These are phyloP conservation scores for Tautogolabrus adspersus DNA, from an alignment of 2,113 vertebrate genomes.

Conservation along the genomic window DNA sequence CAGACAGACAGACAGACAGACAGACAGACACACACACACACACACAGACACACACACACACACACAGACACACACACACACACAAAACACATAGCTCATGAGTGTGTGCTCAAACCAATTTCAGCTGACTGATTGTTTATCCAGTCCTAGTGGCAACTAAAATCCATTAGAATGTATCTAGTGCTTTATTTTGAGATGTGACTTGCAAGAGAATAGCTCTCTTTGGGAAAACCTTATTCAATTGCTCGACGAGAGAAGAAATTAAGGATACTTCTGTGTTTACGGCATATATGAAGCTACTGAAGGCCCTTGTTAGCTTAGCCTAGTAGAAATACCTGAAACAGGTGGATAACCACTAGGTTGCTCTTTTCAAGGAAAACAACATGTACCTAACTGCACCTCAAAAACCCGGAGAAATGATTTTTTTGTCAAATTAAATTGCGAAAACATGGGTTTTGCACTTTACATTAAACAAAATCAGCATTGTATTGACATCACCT, in stretches of 20 bases:
- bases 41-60: too few species aligned
- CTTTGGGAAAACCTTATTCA: neutral
- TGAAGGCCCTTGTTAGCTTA: too few species aligned
- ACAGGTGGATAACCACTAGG: neutral
- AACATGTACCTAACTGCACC: neutral
- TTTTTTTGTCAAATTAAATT: too few species aligned
- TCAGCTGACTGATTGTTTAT: conserved; percentile 40
- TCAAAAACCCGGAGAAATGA: neutral
- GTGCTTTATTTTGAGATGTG: neutral
- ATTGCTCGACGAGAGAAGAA: neutral
- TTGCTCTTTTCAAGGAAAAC: neutral
- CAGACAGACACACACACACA: too few species aligned
- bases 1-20: too few species aligned
- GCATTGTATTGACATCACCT: too few species aligned
- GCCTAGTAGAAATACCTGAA: too few species aligned
- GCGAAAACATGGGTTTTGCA: too few species aligned
- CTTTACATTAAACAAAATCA: too few species aligned
- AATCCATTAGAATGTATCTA: conserved; percentile 20
- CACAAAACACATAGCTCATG: neutral
- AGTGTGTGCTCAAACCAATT: conserved; percentile 49
- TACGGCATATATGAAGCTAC: too few species aligned
- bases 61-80: conserved; percentile 28
- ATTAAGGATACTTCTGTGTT: too few species aligned
- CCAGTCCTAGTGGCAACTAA: neutral
- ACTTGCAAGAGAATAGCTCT: neutral